Conservation (phyloP, 2,113 vertebrate species). For the Indri indri region DNA sequence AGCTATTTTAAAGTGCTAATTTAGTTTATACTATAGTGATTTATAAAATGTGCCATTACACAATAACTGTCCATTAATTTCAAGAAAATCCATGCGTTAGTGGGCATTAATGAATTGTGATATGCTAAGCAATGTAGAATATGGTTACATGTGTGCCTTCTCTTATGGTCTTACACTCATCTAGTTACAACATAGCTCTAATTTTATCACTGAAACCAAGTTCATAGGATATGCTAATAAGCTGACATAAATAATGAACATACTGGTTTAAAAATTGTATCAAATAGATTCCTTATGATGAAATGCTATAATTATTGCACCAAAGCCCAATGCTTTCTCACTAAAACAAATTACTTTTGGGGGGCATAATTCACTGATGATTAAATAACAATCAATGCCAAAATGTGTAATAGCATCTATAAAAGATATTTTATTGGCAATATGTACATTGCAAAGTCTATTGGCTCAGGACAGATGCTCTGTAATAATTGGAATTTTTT, state of each 20-base stretch:
- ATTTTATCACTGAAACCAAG: conserved; percentile 29
- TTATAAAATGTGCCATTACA: background rate
- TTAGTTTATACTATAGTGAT: conserved; percentile 1
- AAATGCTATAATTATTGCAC: conserved; percentile 35
- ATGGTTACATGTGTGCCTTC: background rate
- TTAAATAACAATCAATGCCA: conserved; percentile 42
- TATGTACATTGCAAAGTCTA: background rate
- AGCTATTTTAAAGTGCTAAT: conserved; percentile 19
- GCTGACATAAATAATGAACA: conserved; percentile 17
- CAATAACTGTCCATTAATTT: conserved; percentile 7
- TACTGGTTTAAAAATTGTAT: conserved; percentile 42
- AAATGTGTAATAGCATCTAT: conserved; percentile 45
- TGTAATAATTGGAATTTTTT: conserved; percentile 13
- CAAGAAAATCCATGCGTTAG: background rate
- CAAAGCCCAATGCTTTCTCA: background rate
- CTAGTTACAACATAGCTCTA: background rate
- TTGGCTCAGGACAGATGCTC: conserved; percentile 3
- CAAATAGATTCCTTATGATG: conserved; percentile 41
- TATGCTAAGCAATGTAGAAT: background rate
- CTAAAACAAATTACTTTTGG: conserved; percentile 42
- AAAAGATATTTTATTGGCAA: conserved; percentile 42
- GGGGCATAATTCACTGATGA: conserved; percentile 9
- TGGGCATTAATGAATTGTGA: background rate
- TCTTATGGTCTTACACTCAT: background rate
- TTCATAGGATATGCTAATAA: conserved; percentile 24